Percentiles rank a stretch among this genome's conserved stretches.
Conservation (phyloP, 1,140 invertebrate genomes). For the Platyscapa corneri region DNA sequence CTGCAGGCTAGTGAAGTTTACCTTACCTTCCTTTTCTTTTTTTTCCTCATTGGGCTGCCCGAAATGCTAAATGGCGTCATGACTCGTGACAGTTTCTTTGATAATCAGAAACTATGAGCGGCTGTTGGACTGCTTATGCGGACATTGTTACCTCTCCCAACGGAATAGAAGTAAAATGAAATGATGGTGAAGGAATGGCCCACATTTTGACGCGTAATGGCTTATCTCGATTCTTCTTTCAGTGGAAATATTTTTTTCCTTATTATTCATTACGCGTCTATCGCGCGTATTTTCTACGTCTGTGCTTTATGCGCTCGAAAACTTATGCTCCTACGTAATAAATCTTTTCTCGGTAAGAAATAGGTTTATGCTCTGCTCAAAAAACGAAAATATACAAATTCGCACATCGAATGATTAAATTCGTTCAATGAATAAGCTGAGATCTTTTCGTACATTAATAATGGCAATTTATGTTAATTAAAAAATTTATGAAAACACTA, state of each 20-base stretch:
- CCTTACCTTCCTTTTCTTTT: background rate
- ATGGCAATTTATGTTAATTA: too few species aligned
- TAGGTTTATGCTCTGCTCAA: background rate
- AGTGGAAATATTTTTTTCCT: slow-evolving; percentile 24
- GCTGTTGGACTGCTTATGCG: background rate
- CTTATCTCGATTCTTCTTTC: slow-evolving; percentile 14
- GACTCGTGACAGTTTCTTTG: slow-evolving; percentile 31
- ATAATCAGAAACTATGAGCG: background rate
- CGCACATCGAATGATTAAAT: background rate
- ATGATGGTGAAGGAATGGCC: slow-evolving; percentile 6
- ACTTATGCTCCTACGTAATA: slow-evolving; percentile 1
- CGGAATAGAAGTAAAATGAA: slow-evolving; percentile 3
- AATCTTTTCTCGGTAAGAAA: background rate
- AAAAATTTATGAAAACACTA: too few species aligned
- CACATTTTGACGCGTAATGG: slow-evolving; percentile 25
- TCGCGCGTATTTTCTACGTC: background rate
- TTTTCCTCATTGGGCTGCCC: background rate
- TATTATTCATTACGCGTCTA: slow-evolving; percentile 11
- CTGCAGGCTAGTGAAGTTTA: slow-evolving; percentile 6
- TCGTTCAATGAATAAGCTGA: background rate
- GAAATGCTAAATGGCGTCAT: slow-evolving; percentile 22
- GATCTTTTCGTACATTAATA: too few species aligned
- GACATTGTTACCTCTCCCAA: background rate
- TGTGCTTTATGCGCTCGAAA: background rate
- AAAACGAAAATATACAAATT: background rate